Evolutionary conservation across 2,888 invertebrate genomes (phyloP).

Genomic region (Apamea monoglypha): DNA sequence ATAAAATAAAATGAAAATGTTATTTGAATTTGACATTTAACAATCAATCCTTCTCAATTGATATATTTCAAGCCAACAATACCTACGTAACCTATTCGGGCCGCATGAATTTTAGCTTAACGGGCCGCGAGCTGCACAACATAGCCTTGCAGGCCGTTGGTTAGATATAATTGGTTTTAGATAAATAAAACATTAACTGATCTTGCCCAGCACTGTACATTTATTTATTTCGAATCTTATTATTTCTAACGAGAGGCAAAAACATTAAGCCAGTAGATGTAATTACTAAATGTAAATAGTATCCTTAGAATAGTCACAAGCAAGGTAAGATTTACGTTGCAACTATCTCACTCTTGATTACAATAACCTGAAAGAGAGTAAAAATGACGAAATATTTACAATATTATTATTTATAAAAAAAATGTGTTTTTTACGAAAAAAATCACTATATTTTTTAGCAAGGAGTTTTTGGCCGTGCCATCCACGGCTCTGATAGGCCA

Average conservation of each 20-base stretch:
- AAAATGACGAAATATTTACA: conserved; percentile 66
- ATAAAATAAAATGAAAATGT: background rate
- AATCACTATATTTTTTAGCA: conserved; percentile 32
- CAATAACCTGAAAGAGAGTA: conserved; percentile 57
- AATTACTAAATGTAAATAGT: conserved; percentile 49
- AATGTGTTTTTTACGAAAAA: conserved; percentile 60
- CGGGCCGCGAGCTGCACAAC: conserved; percentile 22
- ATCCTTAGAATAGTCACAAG: conserved; percentile 62
- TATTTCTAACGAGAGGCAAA: conserved; percentile 57
- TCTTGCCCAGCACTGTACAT: conserved; percentile 39
- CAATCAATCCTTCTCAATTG: conserved; percentile 1
- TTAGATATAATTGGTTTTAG: background rate
- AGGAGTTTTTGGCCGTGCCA: conserved; percentile 22
- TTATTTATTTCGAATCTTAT: conserved; percentile 25
- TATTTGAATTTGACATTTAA: background rate
- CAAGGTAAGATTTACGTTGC: conserved; percentile 63
- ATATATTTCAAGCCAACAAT: background rate
- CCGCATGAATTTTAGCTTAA: conserved; percentile 2
- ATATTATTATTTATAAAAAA: conserved; percentile 45
- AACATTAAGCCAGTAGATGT: conserved; percentile 58
- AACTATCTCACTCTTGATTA: conserved; percentile 68
- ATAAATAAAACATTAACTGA: background rate
- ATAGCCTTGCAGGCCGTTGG: background rate
- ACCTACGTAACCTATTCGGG: background rate
- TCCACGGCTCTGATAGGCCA: conserved; percentile 43